A percentile compares a stretch with the other conserved stretches of the same genome.
Evolutionary conservation across 2,113 vertebrate species (phyloP).

Genomic region (Fukomys damarensis): DNA sequence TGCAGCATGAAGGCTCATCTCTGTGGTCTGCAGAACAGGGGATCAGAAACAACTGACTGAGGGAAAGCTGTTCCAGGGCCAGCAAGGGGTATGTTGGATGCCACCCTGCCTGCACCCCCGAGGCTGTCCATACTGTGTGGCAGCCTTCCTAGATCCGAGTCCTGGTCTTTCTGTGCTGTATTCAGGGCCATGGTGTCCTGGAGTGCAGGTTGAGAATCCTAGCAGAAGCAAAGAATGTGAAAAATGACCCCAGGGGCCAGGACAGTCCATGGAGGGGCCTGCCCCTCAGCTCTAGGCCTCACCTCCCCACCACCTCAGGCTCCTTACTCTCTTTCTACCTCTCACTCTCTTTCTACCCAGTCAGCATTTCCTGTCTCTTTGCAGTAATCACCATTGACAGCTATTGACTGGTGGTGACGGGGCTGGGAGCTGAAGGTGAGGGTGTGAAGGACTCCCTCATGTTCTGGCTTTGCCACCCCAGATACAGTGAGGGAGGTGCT

Average conservation of each 20-base stretch:
- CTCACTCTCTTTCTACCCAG: constrained; percentile 7
- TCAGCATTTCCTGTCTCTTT: background rate
- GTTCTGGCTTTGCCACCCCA: background rate
- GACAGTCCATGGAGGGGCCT: background rate
- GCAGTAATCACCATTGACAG: constrained; percentile 63
- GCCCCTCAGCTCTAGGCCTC: background rate
- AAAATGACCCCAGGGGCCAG: background rate
- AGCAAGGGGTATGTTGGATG: background rate
- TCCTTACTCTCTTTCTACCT: background rate
- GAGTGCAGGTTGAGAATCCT: background rate
- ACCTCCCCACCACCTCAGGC: background rate
- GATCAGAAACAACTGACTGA: background rate
- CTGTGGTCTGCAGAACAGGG: background rate
- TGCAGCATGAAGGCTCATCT: background rate
- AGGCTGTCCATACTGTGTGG: background rate
- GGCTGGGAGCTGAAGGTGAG: constrained; percentile 23
- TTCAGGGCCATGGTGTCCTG: background rate
- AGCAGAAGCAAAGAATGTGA: background rate
- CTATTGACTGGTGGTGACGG: constrained; percentile 52
- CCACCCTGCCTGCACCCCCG: background rate
- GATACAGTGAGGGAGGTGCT: fast-evolving
- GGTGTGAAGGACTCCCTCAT: background rate
- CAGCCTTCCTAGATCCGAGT: fast-evolving
- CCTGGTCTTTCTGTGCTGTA: background rate
- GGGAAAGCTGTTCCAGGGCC: background rate